phyloP scores from a whole-genome alignment of 2,113 vertebrate genomes.

The Sorex fumeus region DNA sequence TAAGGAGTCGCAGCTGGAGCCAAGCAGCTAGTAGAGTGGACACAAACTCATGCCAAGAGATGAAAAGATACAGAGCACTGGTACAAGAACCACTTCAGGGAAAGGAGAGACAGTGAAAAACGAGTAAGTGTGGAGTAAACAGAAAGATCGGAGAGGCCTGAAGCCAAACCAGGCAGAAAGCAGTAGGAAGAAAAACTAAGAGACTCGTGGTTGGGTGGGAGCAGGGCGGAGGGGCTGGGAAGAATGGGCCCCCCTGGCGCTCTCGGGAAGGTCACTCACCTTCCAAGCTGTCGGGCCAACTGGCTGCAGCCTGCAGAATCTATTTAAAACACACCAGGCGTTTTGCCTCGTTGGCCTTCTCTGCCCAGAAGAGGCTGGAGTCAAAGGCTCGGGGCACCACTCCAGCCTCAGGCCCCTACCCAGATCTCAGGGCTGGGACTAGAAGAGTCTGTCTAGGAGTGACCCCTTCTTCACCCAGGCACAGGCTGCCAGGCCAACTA shows the following conservation, averaged over 20 bases:
- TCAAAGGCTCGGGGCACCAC: conserved; percentile 54
- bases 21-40: background rate
- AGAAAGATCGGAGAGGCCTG: conserved; percentile 56
- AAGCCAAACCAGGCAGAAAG: conserved; percentile 36
- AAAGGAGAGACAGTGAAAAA: conserved; percentile 36
- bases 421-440: background rate
- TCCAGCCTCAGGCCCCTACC: conserved; percentile 55
- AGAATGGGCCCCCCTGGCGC: background rate
- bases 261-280: conserved; percentile 59
- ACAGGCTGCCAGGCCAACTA: background rate
- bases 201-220: background rate
- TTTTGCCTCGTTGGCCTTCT: conserved; percentile 28
- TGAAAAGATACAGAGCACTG: background rate
- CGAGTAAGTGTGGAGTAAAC: conserved; percentile 27
- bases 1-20: conserved; percentile 29
- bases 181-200: background rate
- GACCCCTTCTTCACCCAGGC: background rate
- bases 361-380: conserved; percentile 64
- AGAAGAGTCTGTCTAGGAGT: background rate
- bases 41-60: background rate
- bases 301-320: conserved; percentile 57
- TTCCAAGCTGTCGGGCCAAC: conserved; percentile 46
- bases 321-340: conserved; percentile 72
- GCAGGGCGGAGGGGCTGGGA: background rate
- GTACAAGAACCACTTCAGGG: conserved; percentile 54